Evolutionary conservation across 1,140 invertebrate species (phyloP), one percentile per base, ranked within the genome.

Genomic region (Centruroides vittatus): DNA sequence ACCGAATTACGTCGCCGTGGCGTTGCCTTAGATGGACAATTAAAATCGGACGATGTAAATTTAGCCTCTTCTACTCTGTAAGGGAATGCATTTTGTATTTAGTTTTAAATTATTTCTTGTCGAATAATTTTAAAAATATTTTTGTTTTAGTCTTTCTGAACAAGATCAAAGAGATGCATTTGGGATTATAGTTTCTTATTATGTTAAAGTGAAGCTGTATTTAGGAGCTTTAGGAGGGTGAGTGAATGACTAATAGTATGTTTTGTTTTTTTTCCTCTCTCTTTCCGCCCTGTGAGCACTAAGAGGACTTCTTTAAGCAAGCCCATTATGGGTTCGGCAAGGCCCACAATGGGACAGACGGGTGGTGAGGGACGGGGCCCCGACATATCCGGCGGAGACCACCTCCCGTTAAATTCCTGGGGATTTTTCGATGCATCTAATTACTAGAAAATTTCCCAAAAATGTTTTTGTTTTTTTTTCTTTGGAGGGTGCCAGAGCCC

Each of bases 141-240:
- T n/a, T 55, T 57, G 23, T 23, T 23, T 5, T 12, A 62, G 61
- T 4, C 50, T 62, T 6, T 49, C 57, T 2, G 61, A 62, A 51
- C 56, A 65, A 12, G 88, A 92, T 69, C 81, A 87, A 59, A 80
- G 85, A 47, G 89, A 93, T 73, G 83, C 86, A 10, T 92, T 93
- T 73, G 89, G 89, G 35, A 92, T 93, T 64, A 83, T 93, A 62
- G 87, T 93, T 5, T 90, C 88, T 3, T 93, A 93, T 75, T 83
- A 84, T 35, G 85, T 89, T 8, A 98, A 98, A 81, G 94, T 98
- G 58, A 95, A 96, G 79, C 82, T 99, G 56, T 89, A 90, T 69
- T 81, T 98, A 55, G 91, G 94, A 36, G 83, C 93, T 67, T 80
- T 98, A 47, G 91, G 88, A 73, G 92, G 93, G 65, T 66, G 53